phyloP scores from a whole-genome alignment of 2,113 vertebrate genomes.

The Uropsilus gracilis region DNA sequence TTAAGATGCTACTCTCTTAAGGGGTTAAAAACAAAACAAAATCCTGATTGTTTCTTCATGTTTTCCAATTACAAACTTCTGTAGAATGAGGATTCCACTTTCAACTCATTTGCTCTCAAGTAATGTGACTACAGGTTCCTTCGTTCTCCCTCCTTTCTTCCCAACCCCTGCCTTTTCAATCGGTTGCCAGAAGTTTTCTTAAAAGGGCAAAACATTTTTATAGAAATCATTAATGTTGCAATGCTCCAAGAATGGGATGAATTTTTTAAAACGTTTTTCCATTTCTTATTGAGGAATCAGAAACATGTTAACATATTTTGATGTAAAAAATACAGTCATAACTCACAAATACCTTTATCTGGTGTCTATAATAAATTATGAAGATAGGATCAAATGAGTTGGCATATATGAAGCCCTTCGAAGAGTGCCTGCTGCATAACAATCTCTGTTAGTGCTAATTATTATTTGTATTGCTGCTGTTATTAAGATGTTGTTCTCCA shows the following conservation, averaged over 20 bases:
- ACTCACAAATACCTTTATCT: neutral
- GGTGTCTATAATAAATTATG: neutral
- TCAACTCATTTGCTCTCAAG: neutral
- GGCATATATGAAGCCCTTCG: neutral
- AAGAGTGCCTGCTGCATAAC: neutral
- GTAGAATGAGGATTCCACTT: neutral
- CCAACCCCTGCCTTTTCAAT: neutral
- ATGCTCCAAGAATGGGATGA: neutral
- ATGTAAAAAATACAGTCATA: neutral
- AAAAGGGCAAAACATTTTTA: conserved; percentile 36
- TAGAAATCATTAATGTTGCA: neutral
- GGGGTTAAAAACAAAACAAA: neutral
- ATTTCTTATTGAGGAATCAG: conserved; percentile 17
- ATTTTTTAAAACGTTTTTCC: neutral
- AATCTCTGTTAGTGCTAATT: neutral
- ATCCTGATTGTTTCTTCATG: neutral
- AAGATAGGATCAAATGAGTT: neutral
- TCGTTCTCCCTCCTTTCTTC: neutral
- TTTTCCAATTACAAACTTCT: neutral
- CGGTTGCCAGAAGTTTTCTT: neutral
- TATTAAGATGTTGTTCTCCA: neutral
- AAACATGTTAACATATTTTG: neutral
- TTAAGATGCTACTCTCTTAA: neutral
- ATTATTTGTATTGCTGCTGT: neutral
- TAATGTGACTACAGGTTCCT: neutral